A percentile compares a stretch with the other conserved stretches of the same genome.
Conservation (phyloP, 2,797 vertebrate species). For the Arremon brunneinucha region DNA sequence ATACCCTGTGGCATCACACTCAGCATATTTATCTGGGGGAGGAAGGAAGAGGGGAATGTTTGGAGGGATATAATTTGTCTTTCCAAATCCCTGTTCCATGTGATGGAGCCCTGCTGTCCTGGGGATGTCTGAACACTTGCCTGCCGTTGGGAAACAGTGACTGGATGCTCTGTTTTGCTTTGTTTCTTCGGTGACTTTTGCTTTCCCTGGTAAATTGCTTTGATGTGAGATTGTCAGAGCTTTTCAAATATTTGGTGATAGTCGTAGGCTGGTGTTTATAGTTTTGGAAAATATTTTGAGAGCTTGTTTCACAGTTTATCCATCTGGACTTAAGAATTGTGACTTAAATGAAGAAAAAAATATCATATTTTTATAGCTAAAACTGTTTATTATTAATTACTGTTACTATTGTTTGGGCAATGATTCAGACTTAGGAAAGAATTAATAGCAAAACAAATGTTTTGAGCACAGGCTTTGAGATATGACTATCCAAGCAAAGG, state of each 20-base stretch:
- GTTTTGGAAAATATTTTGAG: slow-evolving; percentile 15
- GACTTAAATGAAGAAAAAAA: background rate
- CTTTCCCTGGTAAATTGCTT: background rate
- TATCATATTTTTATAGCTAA: background rate
- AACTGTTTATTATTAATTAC: background rate
- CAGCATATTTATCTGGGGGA: background rate
- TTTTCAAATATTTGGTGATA: slow-evolving; percentile 10
- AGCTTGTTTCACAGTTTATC: background rate
- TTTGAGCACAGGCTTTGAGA: background rate
- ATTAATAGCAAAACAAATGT: background rate
- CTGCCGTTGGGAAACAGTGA: background rate
- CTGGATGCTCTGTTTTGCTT: background rate
- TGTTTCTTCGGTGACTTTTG: background rate
- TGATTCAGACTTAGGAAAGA: background rate
- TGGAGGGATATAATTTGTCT: background rate
- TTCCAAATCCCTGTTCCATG: background rate
- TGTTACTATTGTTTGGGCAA: background rate
- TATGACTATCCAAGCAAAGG: background rate
- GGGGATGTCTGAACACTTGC: background rate
- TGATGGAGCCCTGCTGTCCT: background rate
- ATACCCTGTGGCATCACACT: background rate
- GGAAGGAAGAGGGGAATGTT: background rate
- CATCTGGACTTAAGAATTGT: slow-evolving; percentile 11
- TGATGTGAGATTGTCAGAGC: background rate
- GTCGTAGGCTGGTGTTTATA: background rate